Evolutionary conservation across 2,888 invertebrate genomes (phyloP), one percentile per base, ranked within the genome.

Genomic region (Caradrina kadenii): DNA sequence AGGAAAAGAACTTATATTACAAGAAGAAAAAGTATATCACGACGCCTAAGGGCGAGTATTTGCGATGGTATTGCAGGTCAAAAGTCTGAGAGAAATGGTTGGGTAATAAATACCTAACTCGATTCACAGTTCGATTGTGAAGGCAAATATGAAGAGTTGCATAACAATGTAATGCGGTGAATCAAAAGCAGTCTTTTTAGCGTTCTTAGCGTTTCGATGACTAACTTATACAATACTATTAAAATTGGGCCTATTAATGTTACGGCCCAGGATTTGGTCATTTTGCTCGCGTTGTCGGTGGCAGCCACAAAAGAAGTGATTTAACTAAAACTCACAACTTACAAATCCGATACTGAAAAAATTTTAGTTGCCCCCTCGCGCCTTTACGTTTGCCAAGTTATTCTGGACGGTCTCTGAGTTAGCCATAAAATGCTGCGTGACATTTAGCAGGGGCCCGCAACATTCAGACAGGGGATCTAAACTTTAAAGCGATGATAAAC

Each of bases 401-500:
- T 67, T 62, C 61, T 60, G 50, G 17, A 8, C 31, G 48, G 13
- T 49, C 62, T 50, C 21, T 59, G 21, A 26, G 45, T 21, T 49
- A 31, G 61, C 45, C 54, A 63, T 78, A 63, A 73, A 83, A 83
- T 64, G 62, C 52, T 71, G 68, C 62, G 58, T 83, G 83, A 80
- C 73, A 82, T 80, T 80, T 77, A 79, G 35, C 68, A 69, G 52
- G 31, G 61, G 26, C 60, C 63, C 76, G 63, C 64, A 62, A 73
- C 63, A 66, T 75, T 75, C 59, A 49, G 64, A 63, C 64, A 62
- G 73, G 62, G 53, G 65, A 60, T 79, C 68, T 70, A 83, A 85
- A 86, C 84, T 86, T 84, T 86, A 70, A 79, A 82, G 84, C 84
- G 77, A 86, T 85, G 87, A 86, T 85, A 87, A 86, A 86, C 82